Conservation (phyloP, 1,140 invertebrate species). For the Pogonomyrmex californicus region DNA sequence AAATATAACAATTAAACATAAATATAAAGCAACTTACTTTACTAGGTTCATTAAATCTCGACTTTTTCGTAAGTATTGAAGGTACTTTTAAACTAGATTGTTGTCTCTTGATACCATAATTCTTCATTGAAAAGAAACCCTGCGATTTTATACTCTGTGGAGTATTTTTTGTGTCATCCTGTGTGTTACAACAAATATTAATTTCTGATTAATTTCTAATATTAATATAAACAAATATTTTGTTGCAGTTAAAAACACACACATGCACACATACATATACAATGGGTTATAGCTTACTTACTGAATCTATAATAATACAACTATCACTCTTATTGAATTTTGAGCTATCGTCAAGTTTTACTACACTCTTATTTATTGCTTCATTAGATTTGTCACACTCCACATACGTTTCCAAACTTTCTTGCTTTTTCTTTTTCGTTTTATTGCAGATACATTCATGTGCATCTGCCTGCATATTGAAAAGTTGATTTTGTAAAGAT, state of each 20-base stretch:
- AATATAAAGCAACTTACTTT: slow-evolving; percentile 8
- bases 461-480: neutral
- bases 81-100: neutral
- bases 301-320: neutral
- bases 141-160: slow-evolving; percentile 71
- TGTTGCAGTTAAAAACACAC: slow-evolving; percentile 9
- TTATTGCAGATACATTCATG: neutral
- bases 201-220: neutral
- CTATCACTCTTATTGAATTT: neutral
- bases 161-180: slow-evolving; percentile 65
- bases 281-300: slow-evolving; percentile 33
- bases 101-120: neutral
- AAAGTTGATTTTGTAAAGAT: slow-evolving; percentile 62
- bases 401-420: neutral
- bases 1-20: neutral
- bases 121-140: slow-evolving; percentile 57
- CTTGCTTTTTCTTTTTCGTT: neutral
- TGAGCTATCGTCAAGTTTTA: neutral
- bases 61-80: slow-evolving; percentile 66
- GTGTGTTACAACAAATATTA: slow-evolving; percentile 24
- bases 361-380: neutral
- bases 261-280: too few relatives aligned
- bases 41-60: slow-evolving; percentile 23
- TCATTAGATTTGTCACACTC: neutral
- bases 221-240: slow-evolving; percentile 1